A percentile compares a stretch with the other conserved stretches of the same genome.
phyloP scores from a whole-genome alignment of 1,140 invertebrate genomes.

The Homarus americanus region DNA sequence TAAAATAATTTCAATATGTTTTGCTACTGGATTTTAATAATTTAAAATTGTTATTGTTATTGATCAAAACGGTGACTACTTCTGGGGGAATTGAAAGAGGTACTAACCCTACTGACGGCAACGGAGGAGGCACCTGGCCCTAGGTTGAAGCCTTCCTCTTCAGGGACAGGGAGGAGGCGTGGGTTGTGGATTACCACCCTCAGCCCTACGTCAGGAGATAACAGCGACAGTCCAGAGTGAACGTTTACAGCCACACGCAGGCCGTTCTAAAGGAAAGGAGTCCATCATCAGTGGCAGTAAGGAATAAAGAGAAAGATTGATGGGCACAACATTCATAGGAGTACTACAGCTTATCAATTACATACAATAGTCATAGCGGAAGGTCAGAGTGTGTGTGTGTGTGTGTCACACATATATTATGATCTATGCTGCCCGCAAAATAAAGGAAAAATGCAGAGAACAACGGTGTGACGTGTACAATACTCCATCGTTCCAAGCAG shows the following conservation, averaged over 20 bases:
- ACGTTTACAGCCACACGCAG: slow-evolving; percentile 77
- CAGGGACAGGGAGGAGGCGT: slow-evolving; percentile 77
- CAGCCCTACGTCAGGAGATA: slow-evolving; percentile 77
- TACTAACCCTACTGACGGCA: slow-evolving; percentile 72
- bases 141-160: slow-evolving; percentile 78
- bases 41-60: no score
- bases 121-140: slow-evolving; percentile 77
- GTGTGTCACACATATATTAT: no score
- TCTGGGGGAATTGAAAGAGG: not conserved
- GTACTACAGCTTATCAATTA: no score
- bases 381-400: no score
- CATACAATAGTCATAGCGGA: no score
- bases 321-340: no score
- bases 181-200: slow-evolving; percentile 77
- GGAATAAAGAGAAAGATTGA: no score
- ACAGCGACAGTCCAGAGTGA: slow-evolving; percentile 75
- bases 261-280: slow-evolving; percentile 74
- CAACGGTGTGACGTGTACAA: no score
- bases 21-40: no score
- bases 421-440: no score
- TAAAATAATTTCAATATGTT: not conserved
- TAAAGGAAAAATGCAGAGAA: no score
- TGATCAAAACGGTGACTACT: not conserved
- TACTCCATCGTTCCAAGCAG: no score
- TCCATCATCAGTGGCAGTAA: not conserved